phyloP scores from a whole-genome alignment of 2,113 vertebrate genomes.

The Labeo catla region DNA sequence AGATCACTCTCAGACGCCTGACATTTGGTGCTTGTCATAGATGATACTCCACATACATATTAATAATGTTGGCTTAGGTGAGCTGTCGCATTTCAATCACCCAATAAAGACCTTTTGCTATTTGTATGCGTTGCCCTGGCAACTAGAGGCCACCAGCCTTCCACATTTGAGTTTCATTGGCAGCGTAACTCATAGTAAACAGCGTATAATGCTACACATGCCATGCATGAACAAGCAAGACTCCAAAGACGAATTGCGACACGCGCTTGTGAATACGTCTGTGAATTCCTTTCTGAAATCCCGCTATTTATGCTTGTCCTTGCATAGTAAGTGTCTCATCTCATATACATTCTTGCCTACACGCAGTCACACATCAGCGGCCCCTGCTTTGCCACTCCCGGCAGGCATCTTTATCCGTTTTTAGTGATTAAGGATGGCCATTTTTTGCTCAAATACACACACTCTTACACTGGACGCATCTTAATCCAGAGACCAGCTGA shows the following conservation, averaged over 20 bases:
- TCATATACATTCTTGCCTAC: not conserved
- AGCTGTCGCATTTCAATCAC: constrained; percentile 52
- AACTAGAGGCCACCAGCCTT: constrained; percentile 50
- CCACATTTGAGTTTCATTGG: constrained; percentile 34
- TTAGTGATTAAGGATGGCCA: constrained; percentile 39
- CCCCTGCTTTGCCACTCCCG: constrained; percentile 12
- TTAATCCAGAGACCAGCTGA: constrained; percentile 52
- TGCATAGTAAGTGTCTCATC: constrained; percentile 24
- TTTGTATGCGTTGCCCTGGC: constrained; percentile 53
- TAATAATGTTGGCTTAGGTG: constrained; percentile 63
- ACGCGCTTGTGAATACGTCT: not conserved
- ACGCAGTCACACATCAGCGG: constrained; percentile 41
- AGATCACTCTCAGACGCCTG: constrained; percentile 44
- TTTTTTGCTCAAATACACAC: constrained; percentile 40
- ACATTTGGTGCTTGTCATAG: constrained; percentile 62
- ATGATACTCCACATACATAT: constrained; percentile 65
- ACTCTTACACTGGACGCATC: constrained; percentile 41
- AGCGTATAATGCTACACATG: constrained; percentile 33
- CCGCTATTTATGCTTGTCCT: not conserved
- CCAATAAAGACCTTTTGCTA: constrained; percentile 29
- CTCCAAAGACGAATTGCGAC: constrained; percentile 11
- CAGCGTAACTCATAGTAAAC: constrained; percentile 5
- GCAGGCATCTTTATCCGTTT: constrained; percentile 42
- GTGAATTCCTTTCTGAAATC: constrained; percentile 9
- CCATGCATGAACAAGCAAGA: constrained; percentile 27